phyloP scores from a whole-genome alignment of 1,140 invertebrate genomes.

The Drosophila malerkotliana region DNA sequence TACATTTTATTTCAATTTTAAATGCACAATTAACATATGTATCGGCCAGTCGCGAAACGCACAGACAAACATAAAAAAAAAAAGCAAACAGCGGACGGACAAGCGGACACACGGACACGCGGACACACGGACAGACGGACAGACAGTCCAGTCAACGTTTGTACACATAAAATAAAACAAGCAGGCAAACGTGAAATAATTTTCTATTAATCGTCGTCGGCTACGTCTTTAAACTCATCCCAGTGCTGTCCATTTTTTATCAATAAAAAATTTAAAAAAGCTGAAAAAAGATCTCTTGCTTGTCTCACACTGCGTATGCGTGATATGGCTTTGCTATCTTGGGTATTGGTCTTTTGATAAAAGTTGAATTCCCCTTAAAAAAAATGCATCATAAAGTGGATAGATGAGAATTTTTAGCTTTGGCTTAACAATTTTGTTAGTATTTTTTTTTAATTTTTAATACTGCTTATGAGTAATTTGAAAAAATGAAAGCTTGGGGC shows the following conservation, averaged over 20 bases:
- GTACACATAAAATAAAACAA: slow-evolving; percentile 49
- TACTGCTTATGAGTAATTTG: background rate
- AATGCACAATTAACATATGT: slow-evolving; percentile 73
- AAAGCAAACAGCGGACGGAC: slow-evolving; percentile 4
- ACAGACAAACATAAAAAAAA: slow-evolving; percentile 19
- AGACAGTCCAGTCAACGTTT: slow-evolving; percentile 4
- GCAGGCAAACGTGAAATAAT: slow-evolving; percentile 60
- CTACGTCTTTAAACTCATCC: slow-evolving; percentile 17
- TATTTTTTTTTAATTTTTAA: background rate
- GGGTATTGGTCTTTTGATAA: background rate
- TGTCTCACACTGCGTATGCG: slow-evolving; percentile 1
- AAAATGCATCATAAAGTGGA: background rate
- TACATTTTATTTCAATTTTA: slow-evolving; percentile 72
- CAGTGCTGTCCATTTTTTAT: slow-evolving; percentile 18
- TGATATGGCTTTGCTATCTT: background rate
- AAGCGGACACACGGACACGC: background rate
- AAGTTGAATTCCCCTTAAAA: background rate
- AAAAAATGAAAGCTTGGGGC: background rate
- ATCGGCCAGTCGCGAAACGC: slow-evolving; percentile 8
- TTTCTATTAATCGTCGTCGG: slow-evolving; percentile 61
- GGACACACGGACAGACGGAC: background rate
- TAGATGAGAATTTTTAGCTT: too few species aligned
- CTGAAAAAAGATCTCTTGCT: background rate
- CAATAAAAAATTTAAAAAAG: background rate
- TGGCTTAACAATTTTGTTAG: too few species aligned